Percentiles rank a stretch among this genome's conserved stretches.
phyloP scores from a whole-genome alignment of 1,140 invertebrate genomes.

The Lamellibrachia luymesi region DNA sequence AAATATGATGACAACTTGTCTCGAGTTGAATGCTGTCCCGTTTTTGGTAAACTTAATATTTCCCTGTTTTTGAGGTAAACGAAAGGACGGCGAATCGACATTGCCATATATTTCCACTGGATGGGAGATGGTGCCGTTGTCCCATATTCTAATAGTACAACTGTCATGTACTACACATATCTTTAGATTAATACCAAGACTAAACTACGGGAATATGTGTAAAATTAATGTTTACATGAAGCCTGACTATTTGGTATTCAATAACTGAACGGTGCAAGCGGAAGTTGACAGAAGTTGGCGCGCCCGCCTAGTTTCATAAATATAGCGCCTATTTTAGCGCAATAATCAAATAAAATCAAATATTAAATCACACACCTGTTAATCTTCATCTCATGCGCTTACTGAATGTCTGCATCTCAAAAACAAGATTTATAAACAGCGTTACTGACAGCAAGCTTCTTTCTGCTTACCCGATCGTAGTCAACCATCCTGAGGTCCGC shows the following conservation, averaged over 20 bases:
- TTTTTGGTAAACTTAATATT: neutral
- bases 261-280: neutral
- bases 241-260: neutral
- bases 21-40: neutral
- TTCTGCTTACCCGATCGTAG: neutral
- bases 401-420: neutral
- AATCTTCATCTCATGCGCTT: neutral
- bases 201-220: neutral
- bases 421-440: neutral
- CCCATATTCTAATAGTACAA: neutral
- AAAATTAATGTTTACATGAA: neutral
- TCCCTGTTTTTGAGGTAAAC: neutral
- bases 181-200: neutral
- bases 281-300: constrained; percentile 3
- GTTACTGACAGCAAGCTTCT: constrained; percentile 1
- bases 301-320: neutral
- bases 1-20: neutral
- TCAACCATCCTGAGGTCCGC: neutral
- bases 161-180: neutral
- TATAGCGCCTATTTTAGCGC: neutral
- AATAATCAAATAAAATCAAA: neutral
- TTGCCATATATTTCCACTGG: neutral
- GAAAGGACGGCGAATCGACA: neutral
- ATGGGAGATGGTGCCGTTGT: neutral
- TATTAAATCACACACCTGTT: neutral